These are phyloP conservation scores for Arizona elegans DNA, from an alignment of 2,113 vertebrate genomes.

Conservation along the genomic window DNA sequence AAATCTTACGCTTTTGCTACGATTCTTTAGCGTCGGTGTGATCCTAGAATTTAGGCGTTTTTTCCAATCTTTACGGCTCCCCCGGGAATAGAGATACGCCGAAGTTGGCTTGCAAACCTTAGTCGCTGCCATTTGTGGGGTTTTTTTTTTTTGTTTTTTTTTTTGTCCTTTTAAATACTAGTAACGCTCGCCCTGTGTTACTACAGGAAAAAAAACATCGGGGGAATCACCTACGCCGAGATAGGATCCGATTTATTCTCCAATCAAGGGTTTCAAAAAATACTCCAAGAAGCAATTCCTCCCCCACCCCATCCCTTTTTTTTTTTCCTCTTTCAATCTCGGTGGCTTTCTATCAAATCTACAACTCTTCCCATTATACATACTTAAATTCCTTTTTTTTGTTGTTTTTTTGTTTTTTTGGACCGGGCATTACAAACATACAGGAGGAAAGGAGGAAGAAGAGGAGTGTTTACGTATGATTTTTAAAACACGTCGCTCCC, in stretches of 20 bases:
- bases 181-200: conserved; percentile 21
- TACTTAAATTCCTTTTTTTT: conserved; percentile 16
- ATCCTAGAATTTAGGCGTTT: background rate
- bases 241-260: conserved; percentile 66
- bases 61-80: conserved; percentile 39
- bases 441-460: conserved; percentile 22
- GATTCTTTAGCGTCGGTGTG: background rate
- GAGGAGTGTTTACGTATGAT: conserved; percentile 20
- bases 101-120: background rate
- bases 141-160: background rate
- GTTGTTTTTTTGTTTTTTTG: too few relatives aligned
- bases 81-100: conserved; percentile 28
- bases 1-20: background rate
- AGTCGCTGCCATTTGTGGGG: background rate
- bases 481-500: conserved; percentile 31
- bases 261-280: conserved; percentile 51
- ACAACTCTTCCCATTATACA: conserved; percentile 41
- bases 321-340: conserved; percentile 5
- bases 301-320: background rate
- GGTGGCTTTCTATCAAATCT: conserved; percentile 50
- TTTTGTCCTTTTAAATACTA: conserved; percentile 14
- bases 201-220: conserved; percentile 48
- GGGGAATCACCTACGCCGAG: conserved; percentile 58
- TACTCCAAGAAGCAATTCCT: conserved; percentile 58
- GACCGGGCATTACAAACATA: conserved; percentile 22